These are phyloP conservation scores for Pachypanchax playfairii DNA, from an alignment of 2,113 vertebrate species.

Conservation along the genomic window DNA sequence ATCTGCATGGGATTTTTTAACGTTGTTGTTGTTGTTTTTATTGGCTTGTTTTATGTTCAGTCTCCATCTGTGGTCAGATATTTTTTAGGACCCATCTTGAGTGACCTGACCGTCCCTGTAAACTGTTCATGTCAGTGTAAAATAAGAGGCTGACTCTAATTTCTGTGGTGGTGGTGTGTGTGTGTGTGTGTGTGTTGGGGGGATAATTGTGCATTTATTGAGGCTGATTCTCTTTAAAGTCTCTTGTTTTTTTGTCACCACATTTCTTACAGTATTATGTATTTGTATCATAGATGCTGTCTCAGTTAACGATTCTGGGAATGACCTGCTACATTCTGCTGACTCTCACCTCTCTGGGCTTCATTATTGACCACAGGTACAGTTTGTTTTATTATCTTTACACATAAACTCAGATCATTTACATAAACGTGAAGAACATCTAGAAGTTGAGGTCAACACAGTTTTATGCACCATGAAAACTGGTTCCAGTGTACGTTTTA, in stretches of 20 bases:
- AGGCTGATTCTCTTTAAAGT: slow-evolving; percentile 40
- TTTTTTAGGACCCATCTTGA: slow-evolving; percentile 38
- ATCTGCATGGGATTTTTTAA: slow-evolving; percentile 43
- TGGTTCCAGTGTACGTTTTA: too few relatives aligned
- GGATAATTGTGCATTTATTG: slow-evolving; percentile 34
- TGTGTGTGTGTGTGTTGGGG: slow-evolving; percentile 29
- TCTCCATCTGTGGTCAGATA: slow-evolving; percentile 40
- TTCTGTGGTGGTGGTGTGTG: slow-evolving; percentile 1
- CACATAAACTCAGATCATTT: background rate
- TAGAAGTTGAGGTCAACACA: too few relatives aligned
- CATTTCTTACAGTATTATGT: slow-evolving; percentile 24
- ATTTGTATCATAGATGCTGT: slow-evolving; percentile 64
- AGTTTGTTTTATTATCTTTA: background rate
- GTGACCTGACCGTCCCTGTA: slow-evolving; percentile 37
- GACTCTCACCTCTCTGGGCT: slow-evolving; percentile 86
- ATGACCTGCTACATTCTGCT: slow-evolving; percentile 85
- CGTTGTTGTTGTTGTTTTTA: too few relatives aligned
- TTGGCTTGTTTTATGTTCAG: slow-evolving; percentile 45
- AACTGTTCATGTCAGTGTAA: slow-evolving; percentile 44
- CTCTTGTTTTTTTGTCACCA: slow-evolving; percentile 44
- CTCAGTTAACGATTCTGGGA: slow-evolving; percentile 82
- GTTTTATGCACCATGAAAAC: too few relatives aligned
- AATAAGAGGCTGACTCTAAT: slow-evolving; percentile 22
- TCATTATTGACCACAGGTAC: slow-evolving; percentile 87
- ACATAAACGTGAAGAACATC: too few relatives aligned